Evolutionary conservation across 1,140 invertebrate species (phyloP), one percentile per base, ranked within the genome.

Genomic region (Phthorimaea operculella): DNA sequence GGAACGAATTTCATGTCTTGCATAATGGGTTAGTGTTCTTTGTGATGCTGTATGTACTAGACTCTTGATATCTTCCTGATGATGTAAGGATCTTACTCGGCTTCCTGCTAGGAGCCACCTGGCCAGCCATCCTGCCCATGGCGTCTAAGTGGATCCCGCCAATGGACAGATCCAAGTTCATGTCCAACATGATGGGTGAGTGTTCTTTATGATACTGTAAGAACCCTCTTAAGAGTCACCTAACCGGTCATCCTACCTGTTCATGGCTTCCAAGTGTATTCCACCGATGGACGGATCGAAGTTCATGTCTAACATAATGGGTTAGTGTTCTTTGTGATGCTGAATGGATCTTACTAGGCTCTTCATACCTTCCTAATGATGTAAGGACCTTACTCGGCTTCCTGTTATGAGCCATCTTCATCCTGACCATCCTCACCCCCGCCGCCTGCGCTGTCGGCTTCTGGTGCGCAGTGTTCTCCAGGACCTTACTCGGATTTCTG

Each of bases 121-220:
- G 95, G 91, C 96, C 96, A 16, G 92, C 94, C 14, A 96, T 97
- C 57, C 92, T 95, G 62, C 93, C 94, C 1, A 91, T 97, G 88
- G 92, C 94, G 18, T 93, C 94, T 0, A 91, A 92, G 64, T 98
- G 96, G 96, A 93, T 96, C 57, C 95, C 95, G 10, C 94, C 94
- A 0, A 90, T 91, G 83, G 96, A 98, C 72, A 89, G 95, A 58
- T 96, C 93, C 53, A 94, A 94, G 81, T 93, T 94, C 72, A 92
- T 94, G 72, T 91, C 93, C 0, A 93, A 94, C 66, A 94, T 94
- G 92, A 94, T 94, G 93, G 93, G 91, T 93, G 81, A 87, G 87
- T 83, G 4, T 39, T 39, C n/a, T 10, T 39, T 39, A 1, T 39
- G n/a, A n/a, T n/a, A n/a, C n/a, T 10, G 36, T 39, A 28, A 28